These are phyloP conservation scores for Orestias chungarensis DNA, from an alignment of 2,797 vertebrate genomes.

Conservation along the genomic window DNA sequence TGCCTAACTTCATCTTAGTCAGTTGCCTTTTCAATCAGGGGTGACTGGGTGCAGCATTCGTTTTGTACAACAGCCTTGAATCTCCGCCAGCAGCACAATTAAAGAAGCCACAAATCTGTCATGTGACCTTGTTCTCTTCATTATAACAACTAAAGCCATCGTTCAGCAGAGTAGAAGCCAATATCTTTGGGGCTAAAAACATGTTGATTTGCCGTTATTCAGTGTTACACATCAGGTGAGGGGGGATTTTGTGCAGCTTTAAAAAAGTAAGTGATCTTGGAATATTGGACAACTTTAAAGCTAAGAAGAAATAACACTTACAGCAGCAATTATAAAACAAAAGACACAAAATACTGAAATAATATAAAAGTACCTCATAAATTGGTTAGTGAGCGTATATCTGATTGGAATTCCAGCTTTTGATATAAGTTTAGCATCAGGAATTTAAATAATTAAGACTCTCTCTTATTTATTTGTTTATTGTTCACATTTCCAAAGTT, in stretches of 20 bases:
- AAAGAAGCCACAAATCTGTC: conserved; percentile 15
- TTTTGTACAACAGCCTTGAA: conserved; percentile 16
- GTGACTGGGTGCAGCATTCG: conserved; percentile 28
- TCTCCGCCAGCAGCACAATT: conserved; percentile 2
- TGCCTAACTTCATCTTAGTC: conserved; percentile 7
- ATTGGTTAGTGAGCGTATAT: not conserved
- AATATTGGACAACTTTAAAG: not conserved
- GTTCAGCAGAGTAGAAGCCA: not conserved
- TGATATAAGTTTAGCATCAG: not conserved
- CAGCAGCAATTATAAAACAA: not conserved
- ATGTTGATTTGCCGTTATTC: not conserved
- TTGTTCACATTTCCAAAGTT: too few species aligned
- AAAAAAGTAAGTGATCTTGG: not conserved
- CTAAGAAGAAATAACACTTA: not conserved
- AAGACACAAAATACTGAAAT: not conserved
- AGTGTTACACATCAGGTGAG: not conserved
- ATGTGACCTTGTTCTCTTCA: conserved; percentile 1
- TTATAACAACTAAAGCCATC: conserved; percentile 9
- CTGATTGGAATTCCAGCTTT: not conserved
- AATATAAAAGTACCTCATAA: not conserved
- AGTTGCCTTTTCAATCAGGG: conserved; percentile 47
- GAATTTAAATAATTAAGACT: not conserved
- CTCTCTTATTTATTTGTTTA: too few species aligned
- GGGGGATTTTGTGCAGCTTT: not conserved
- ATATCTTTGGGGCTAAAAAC: not conserved